Base-by-base conservation (phyloP, 2,888 invertebrate species). In the Caenorhabditis becei region DNA sequence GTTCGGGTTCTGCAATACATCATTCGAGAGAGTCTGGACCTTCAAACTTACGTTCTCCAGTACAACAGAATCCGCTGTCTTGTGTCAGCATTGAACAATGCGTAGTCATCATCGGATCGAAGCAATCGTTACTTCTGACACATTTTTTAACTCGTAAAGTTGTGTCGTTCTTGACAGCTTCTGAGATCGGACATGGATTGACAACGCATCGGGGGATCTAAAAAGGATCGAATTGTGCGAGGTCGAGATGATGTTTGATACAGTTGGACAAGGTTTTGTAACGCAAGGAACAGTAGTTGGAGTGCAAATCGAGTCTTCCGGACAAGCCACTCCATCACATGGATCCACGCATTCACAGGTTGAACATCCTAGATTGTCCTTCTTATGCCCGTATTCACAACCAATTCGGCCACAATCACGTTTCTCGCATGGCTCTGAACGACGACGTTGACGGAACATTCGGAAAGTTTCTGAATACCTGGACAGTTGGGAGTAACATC, bases 281-380 rank as follows among this genome's bases (percentile, higher is more conserved):
- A 82, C 65, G 59, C 89, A 88, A 1, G 85, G 85, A n/a, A 85
- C 84, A 37, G 83, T 79, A 18, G 85, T 84, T 16, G 88, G 88
- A 23, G 85, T 61, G 67, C 89, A 89, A 28, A 89, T 80, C 1
- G 86, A 82, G 32, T 78, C 80, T n/a, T 80, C 71, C 18, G 86
- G 86, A 61, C 89, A 89, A 1, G 69, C 61, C 26, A 89, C 78
- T 20, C 83, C 87, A 56, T 87, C 80, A 75, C 90, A 90, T 1
- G 89, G 89, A 58, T 88, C 85, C 11, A 72, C 70, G 69, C 90
- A 90, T 47, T 86, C 83, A 67, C 90, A 90, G 0, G 87, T 87
- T 23, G 83, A 63, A 63, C 90, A 90, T 16, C 89, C 89, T 59
- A 74, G 79, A 8, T 75, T 62, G 75, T 90, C 89, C 47, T 88